Percentiles rank a stretch among this genome's conserved stretches.
Conservation (phyloP, 2,113 vertebrate genomes). For the Pao palembangensis region DNA sequence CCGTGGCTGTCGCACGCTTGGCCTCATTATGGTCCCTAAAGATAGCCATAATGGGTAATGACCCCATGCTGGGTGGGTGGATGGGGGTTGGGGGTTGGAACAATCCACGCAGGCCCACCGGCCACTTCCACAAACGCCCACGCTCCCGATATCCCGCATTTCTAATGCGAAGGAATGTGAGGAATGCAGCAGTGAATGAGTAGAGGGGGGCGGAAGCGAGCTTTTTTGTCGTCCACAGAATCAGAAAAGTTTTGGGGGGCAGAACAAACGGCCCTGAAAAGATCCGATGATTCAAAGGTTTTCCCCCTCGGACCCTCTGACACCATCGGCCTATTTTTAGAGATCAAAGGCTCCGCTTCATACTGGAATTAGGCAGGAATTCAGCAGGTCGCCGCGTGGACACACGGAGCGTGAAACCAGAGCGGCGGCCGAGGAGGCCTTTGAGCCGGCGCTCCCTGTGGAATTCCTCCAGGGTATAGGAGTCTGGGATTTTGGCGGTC, state of each 20-base stretch:
- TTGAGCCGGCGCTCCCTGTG: slow-evolving; percentile 11
- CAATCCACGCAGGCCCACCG: slow-evolving; percentile 22
- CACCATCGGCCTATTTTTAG: slow-evolving; percentile 24
- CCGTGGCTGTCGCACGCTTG: slow-evolving; percentile 3
- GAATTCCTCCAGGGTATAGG: slow-evolving; percentile 14
- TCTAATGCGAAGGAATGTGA: slow-evolving; percentile 39
- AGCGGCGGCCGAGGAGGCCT: slow-evolving; percentile 4
- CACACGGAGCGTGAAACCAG: slow-evolving; percentile 33
- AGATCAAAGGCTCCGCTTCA: slow-evolving; percentile 13
- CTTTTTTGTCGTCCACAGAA: not conserved
- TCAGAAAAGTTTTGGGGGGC: not conserved
- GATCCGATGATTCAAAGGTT: not conserved
- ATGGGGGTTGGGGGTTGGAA: slow-evolving; percentile 1
- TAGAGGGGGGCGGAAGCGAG: not conserved
- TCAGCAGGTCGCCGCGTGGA: slow-evolving; percentile 19
- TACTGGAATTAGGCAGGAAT: slow-evolving; percentile 41
- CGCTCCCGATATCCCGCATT: slow-evolving; percentile 1
- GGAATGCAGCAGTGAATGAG: slow-evolving; percentile 46
- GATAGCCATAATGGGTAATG: slow-evolving; percentile 41
- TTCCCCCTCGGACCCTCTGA: not conserved
- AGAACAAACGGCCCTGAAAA: not conserved
- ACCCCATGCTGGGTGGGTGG: not conserved
- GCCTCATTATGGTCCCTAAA: slow-evolving; percentile 38
- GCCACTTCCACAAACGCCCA: slow-evolving; percentile 61
- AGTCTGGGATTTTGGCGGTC: slow-evolving; percentile 3